Evolutionary conservation across 2,888 invertebrate species (phyloP), one percentile per base, ranked within the genome.

Genomic region (Philereme vetulata): DNA sequence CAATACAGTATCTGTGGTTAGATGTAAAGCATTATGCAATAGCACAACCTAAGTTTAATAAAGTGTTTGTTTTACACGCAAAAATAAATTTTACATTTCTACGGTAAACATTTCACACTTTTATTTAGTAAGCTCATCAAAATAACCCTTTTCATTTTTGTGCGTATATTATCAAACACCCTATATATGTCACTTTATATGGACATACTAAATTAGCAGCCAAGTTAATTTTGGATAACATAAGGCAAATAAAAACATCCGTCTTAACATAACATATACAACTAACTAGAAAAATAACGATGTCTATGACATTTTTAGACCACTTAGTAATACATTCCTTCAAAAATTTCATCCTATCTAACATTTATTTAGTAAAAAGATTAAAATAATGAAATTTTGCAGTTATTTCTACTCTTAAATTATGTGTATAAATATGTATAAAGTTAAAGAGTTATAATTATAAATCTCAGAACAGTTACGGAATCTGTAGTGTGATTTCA

Each of bases 231-330:
- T 9, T 44, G 36, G 34, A 3, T 64, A 70, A 73, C 70, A 66
- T 76, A 68, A 72, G 66, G 50, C 38, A 51, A 42, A 42, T 21
- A 40, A 51, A 56, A 38, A 51, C 21, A 38, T 36, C 38, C 4
- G 6, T 8, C 38, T 38, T 38, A 38, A 42, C 6, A 21, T 35
- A 50, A 32, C 42, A 8, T 56, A 55, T 45, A 56, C 52, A 52
- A 62, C 56, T 52, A 32, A 52, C 44, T 57, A 60, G 4, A 53
- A 57, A 47, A 62, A 61, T 53, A 68, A 65, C 60, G 63, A 65
- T 78, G 74, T 77, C 76, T 74, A 71, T 62, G 75, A 78, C 76
- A 77, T 74, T 54, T 55, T 57, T 68, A 70, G 67, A 76, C 64
- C 56, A 60, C 59, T 72, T 71, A 65, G 62, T 65, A 69, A 68